Evolutionary conservation across 2,113 vertebrate genomes (phyloP).

Genomic region (Okapia johnstoni): DNA sequence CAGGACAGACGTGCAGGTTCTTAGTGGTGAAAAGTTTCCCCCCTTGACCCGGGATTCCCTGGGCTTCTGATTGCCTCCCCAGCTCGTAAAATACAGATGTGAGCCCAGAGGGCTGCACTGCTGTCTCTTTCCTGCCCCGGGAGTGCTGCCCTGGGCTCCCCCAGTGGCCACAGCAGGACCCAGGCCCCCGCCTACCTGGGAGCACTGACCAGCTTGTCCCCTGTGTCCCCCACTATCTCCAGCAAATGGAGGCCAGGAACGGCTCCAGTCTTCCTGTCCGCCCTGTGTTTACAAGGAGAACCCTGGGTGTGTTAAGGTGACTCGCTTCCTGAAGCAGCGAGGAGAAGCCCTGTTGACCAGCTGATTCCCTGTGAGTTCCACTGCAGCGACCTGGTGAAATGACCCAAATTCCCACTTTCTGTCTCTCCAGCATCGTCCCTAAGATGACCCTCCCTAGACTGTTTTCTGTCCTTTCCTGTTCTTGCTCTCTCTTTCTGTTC

Average conservation of each 20-base stretch:
- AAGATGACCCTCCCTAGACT: background rate
- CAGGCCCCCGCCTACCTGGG: no score
- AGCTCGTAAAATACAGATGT: background rate
- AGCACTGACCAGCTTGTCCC: background rate
- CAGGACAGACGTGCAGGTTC: background rate
- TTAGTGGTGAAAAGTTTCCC: background rate
- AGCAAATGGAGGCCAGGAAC: background rate
- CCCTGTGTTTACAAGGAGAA: background rate
- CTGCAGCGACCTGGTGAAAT: background rate
- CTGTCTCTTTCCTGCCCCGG: background rate
- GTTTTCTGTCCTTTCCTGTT: background rate
- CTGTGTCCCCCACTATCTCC: background rate
- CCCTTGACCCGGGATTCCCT: background rate
- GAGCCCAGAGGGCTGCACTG: rapidly evolving
- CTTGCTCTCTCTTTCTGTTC: background rate
- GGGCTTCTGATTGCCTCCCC: background rate
- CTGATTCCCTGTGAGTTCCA: background rate
- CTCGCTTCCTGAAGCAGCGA: background rate
- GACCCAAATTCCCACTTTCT: background rate
- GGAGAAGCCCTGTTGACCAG: constrained; percentile 27
- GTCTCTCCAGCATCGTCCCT: background rate
- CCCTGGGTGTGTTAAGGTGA: background rate
- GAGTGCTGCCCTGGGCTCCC: background rate
- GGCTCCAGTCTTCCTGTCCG: background rate
- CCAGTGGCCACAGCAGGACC: background rate